A percentile compares a stretch with the other conserved stretches of the same genome.
Conservation (phyloP, 2,797 vertebrate genomes). For the Champsocephalus esox region DNA sequence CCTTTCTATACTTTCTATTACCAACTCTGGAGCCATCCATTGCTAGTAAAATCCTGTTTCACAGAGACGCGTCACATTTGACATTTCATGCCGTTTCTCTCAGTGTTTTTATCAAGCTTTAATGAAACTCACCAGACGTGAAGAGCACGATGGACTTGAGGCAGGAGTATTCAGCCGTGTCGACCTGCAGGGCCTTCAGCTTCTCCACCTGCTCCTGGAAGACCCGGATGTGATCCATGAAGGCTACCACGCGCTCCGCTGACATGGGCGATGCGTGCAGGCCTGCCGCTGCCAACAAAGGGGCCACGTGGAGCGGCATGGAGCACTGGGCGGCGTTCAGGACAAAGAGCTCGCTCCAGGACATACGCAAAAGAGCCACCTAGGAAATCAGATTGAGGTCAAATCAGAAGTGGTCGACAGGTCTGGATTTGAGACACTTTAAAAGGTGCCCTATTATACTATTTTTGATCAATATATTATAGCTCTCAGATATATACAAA, state of each 20-base stretch:
- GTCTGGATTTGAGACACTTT: slow-evolving; percentile 1
- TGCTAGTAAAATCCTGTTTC: not conserved
- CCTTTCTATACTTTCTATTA: not conserved
- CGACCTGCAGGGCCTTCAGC: slow-evolving; percentile 90
- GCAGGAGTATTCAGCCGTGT: slow-evolving; percentile 90
- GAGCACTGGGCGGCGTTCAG: slow-evolving; percentile 91
- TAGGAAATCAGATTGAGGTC: slow-evolving; percentile 41
- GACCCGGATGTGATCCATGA: slow-evolving; percentile 92
- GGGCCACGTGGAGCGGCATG: slow-evolving; percentile 90
- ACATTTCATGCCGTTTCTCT: not conserved
- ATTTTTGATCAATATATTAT: too few species aligned
- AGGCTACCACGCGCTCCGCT: slow-evolving; percentile 89
- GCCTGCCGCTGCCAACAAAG: slow-evolving; percentile 89
- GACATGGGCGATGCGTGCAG: slow-evolving; percentile 91
- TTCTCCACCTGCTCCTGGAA: slow-evolving; percentile 94
- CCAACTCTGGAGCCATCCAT: not conserved
- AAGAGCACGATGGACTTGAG: slow-evolving; percentile 92
- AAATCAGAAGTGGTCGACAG: not conserved
- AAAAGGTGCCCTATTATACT: too few species aligned
- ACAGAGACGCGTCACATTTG: not conserved
- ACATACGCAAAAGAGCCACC: slow-evolving; percentile 90
- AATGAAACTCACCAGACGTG: slow-evolving; percentile 86
- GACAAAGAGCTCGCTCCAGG: slow-evolving; percentile 92
- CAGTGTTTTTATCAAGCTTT: not conserved
- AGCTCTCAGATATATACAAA: too few species aligned